phyloP scores from a whole-genome alignment of 2,888 invertebrate genomes.

The Anarsia innoxiella region DNA sequence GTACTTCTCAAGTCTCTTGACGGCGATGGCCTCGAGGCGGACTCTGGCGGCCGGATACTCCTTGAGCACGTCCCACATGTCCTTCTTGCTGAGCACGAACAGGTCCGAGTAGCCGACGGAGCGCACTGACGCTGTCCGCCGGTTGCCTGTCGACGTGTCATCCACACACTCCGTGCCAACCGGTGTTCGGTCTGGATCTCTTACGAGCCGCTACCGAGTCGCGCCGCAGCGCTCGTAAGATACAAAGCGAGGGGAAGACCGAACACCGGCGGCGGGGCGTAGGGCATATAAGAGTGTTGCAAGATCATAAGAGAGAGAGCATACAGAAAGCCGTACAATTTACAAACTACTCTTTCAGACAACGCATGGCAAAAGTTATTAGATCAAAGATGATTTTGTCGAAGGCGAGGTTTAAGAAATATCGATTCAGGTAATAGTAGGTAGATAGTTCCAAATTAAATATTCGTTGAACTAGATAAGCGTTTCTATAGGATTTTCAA shows the following conservation, averaged over 20 bases:
- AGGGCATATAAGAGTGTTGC: conserved; percentile 21
- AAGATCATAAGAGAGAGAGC: conserved; percentile 24
- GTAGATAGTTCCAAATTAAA: no score
- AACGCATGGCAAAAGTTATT: conserved; percentile 35
- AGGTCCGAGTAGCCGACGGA: conserved; percentile 99
- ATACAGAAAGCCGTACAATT: conserved; percentile 32
- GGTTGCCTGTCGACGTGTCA: conserved; percentile 88
- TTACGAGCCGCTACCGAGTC: conserved; percentile 31
- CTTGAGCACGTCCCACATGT: conserved; percentile 99
- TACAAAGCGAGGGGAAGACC: conserved; percentile 32
- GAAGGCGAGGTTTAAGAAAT: not conserved
- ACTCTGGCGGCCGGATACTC: conserved; percentile 96
- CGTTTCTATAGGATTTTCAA: conserved; percentile 49
- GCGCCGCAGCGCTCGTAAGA: conserved; percentile 26
- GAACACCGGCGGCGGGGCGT: conserved; percentile 38
- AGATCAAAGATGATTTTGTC: not conserved
- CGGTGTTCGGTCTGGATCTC: conserved; percentile 46
- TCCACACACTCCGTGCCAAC: conserved; percentile 75
- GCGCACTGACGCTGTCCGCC: conserved; percentile 97
- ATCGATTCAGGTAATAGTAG: no score
- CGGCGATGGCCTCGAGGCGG: conserved; percentile 96
- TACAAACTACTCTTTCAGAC: conserved; percentile 36
- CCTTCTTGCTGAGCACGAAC: conserved; percentile 98
- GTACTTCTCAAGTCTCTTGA: conserved; percentile 97
- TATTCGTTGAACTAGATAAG: no score